Evolutionary conservation across 2,797 vertebrate species (phyloP).

Genomic region (Cercopithecus diana): DNA sequence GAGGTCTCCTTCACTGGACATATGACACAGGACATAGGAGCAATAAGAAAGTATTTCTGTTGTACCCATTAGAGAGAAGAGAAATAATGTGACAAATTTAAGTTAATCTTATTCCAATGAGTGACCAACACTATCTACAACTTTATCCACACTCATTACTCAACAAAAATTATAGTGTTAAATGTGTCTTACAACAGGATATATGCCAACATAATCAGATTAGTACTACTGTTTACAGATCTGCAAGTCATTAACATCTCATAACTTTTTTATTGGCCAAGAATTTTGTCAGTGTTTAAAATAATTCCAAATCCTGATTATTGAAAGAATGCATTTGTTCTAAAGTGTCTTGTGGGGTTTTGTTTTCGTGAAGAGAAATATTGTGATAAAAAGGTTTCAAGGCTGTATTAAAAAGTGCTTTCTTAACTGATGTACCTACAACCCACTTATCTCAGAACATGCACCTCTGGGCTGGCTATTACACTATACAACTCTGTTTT

Average conservation of each 20-base stretch:
- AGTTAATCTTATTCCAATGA: neutral
- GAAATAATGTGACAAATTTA: neutral
- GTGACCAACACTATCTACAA: neutral
- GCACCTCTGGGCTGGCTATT: neutral
- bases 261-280: neutral
- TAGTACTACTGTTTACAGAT: neutral
- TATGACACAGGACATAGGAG: neutral
- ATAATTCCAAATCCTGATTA: neutral
- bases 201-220: neutral
- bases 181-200: neutral
- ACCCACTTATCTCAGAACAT: neutral
- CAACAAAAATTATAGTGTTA: neutral
- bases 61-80: neutral
- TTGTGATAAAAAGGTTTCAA: neutral
- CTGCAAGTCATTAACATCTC: neutral
- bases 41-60: neutral
- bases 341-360: neutral
- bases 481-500: neutral
- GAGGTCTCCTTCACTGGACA: neutral
- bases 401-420: neutral
- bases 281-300: neutral
- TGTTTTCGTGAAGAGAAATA: neutral
- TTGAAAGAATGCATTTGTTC: neutral
- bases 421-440: neutral
- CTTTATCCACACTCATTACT: slow-evolving; percentile 20